phyloP scores from a whole-genome alignment of 2,888 invertebrate genomes.

The Poecilus cupreus region DNA sequence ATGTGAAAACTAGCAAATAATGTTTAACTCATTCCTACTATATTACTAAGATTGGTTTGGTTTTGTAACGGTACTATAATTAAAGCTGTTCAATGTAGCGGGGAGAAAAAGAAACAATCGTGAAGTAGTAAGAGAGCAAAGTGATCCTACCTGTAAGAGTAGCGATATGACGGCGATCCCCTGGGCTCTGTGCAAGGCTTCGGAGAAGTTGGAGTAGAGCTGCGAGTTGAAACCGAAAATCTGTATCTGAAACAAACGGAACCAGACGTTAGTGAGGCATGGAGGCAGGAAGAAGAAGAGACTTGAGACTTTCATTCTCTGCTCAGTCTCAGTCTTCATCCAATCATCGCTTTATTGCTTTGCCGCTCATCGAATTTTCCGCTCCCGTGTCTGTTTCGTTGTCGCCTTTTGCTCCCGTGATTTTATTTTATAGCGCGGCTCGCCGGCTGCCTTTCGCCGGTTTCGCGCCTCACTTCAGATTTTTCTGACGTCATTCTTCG shows the following conservation, averaged over 20 bases:
- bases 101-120: conserved; percentile 13
- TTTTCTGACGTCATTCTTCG: neutral
- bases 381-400: conserved; percentile 68
- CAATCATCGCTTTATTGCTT: conserved; percentile 72
- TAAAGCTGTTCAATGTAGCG: neutral
- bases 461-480: conserved; percentile 33
- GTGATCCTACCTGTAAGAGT: conserved; percentile 89
- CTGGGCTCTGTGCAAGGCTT: conserved; percentile 94
- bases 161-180: conserved; percentile 96
- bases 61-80: neutral
- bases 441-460: conserved; percentile 34
- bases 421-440: conserved; percentile 65
- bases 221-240: conserved; percentile 99
- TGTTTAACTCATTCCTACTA: too few species aligned
- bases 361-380: conserved; percentile 72
- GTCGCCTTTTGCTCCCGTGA: conserved; percentile 64
- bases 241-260: conserved; percentile 88
- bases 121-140: neutral
- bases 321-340: conserved; percentile 64
- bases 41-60: too few species aligned
- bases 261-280: conserved; percentile 60
- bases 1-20: too few species aligned
- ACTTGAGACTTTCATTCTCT: conserved; percentile 32
- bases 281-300: neutral
- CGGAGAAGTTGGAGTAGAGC: conserved; percentile 96